Percentiles rank a stretch among this genome's conserved stretches.
These are phyloP conservation scores for Xenopus tropicalis DNA, from an alignment of 2,113 vertebrate genomes.

Conservation along the genomic window UCB_Xtro_10.0 CM004444.2:180443001-180443500, in stretches of 20 bases:
- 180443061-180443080: neutral
- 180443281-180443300: neutral
- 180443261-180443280: neutral
- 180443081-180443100: neutral
- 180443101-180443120: neutral
- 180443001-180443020: too few species aligned
- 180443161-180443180: neutral
- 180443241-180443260: neutral
- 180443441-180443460: neutral
- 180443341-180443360: too few species aligned
- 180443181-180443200: neutral
- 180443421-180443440: too few species aligned
- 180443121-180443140: slow-evolving; percentile 6
- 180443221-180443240: neutral
- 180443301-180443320: neutral
- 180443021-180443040: neutral
- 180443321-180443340: neutral
- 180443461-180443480: neutral
- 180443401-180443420: neutral
- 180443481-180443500: too few species aligned
- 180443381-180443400: neutral
- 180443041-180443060: neutral
- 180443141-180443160: neutral
- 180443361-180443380: too few species aligned
- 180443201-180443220: neutral